Conservation (phyloP, 1,140 invertebrate genomes). For the Aleiodes sp. region DNA sequence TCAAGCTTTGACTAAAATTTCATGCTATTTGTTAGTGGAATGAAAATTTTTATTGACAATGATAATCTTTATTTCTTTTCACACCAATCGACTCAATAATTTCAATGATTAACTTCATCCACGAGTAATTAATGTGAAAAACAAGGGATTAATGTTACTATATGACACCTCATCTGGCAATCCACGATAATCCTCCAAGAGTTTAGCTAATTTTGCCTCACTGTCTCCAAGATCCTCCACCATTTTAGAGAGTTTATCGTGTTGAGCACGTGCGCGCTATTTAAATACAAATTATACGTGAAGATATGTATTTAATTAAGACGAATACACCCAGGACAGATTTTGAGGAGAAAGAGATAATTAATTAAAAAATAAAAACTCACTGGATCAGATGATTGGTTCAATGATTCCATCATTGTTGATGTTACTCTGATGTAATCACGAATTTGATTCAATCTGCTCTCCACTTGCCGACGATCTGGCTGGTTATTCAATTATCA, state of each 20-base stretch:
- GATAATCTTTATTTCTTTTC: too few relatives aligned
- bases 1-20: conserved; percentile 29
- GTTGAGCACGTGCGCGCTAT: conserved; percentile 57
- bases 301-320: conserved; percentile 23
- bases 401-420: conserved; percentile 71
- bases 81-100: too few relatives aligned
- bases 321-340: conserved; percentile 15
- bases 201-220: conserved; percentile 58
- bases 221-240: conserved; percentile 63
- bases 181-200: conserved; percentile 57
- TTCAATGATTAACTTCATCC: too few relatives aligned
- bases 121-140: background rate
- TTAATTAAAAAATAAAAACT: conserved; percentile 40
- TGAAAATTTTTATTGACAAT: too few relatives aligned
- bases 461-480: conserved; percentile 68
- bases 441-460: conserved; percentile 70
- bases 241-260: conserved; percentile 61
- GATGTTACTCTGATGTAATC: conserved; percentile 72
- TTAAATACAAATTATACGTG: conserved; percentile 23
- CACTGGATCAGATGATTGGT: conserved; percentile 71
- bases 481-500: conserved; percentile 48
- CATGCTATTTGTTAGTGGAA: conserved; percentile 36
- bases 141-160: conserved; percentile 5
- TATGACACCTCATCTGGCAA: conserved; percentile 51
- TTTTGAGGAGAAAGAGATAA: background rate